A percentile compares a stretch with the other conserved stretches of the same genome.
Evolutionary conservation across 2,888 invertebrate genomes (phyloP).

Genomic region (Steinernema scapterisci): DNA sequence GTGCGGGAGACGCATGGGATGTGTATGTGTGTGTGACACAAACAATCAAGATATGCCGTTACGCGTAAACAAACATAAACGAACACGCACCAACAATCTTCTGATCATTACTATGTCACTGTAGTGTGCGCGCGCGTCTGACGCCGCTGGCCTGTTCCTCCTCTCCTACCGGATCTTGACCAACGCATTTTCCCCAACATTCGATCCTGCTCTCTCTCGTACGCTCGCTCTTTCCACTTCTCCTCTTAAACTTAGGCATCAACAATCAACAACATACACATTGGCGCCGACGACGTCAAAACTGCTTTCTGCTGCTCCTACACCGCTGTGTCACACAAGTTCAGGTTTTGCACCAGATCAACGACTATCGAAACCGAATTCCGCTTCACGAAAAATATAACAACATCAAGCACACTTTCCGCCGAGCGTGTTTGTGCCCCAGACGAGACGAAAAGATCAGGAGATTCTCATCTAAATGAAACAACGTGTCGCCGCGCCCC

Average conservation of each 20-base stretch:
- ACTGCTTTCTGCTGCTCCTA: too few relatives aligned
- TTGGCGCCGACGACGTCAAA: too few relatives aligned
- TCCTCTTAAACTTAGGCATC: neutral
- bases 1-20: neutral
- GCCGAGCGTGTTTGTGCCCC: too few relatives aligned
- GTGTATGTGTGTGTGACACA: neutral
- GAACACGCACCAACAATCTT: slow-evolving; percentile 20
- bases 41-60: slow-evolving; percentile 31
- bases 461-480: too few relatives aligned
- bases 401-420: too few relatives aligned
- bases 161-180: slow-evolving; percentile 3
- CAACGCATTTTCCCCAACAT: neutral
- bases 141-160: neutral
- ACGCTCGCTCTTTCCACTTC: neutral
- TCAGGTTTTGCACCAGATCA: too few relatives aligned
- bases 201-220: neutral
- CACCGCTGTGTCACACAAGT: too few relatives aligned
- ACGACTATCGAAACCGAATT: too few relatives aligned
- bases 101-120: slow-evolving; percentile 11
- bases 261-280: neutral
- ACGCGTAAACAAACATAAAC: slow-evolving; percentile 31
- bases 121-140: neutral
- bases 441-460: too few relatives aligned
- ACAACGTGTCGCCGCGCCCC: too few relatives aligned
- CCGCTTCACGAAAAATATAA: too few relatives aligned